phyloP scores from a whole-genome alignment of 2,113 vertebrate species.

The Cyanocitta stelleri region DNA sequence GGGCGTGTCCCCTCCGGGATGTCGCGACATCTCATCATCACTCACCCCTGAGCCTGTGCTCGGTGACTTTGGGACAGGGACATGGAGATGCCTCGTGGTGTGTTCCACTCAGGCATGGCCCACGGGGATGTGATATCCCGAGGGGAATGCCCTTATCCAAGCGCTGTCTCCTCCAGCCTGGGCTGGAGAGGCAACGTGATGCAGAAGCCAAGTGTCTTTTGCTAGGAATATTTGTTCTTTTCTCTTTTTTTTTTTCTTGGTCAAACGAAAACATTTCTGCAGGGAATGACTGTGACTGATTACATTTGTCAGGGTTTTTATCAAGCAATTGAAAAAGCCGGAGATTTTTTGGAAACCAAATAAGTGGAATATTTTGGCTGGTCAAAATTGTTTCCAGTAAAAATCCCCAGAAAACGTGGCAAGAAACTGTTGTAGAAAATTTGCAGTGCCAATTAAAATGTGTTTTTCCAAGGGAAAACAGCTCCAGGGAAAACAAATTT shows the following conservation, averaged over 20 bases:
- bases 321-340: slow-evolving; percentile 38
- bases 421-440: not conserved
- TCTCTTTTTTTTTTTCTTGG: not conserved
- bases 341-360: slow-evolving; percentile 58
- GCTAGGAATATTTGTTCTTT: slow-evolving; percentile 17
- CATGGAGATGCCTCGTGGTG: accelerated
- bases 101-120: not conserved
- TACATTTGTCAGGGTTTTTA: slow-evolving; percentile 62
- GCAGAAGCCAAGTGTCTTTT: slow-evolving; percentile 22
- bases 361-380: slow-evolving; percentile 60
- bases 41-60: accelerated
- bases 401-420: not conserved
- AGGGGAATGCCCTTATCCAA: not conserved
- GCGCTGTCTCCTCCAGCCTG: not conserved
- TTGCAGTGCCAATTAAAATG: not conserved
- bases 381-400: slow-evolving; percentile 45
- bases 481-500: not conserved
- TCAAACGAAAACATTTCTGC: slow-evolving; percentile 43
- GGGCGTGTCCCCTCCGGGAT: accelerated
- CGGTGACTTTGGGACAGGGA: not conserved
- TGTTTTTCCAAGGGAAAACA: slow-evolving; percentile 13
- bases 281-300: slow-evolving; percentile 55
- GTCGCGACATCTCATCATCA: accelerated
- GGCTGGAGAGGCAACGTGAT: not conserved
- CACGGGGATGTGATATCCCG: accelerated